Conservation (phyloP, 2,888 invertebrate genomes). For the Pardosa pseudoannulata region DNA sequence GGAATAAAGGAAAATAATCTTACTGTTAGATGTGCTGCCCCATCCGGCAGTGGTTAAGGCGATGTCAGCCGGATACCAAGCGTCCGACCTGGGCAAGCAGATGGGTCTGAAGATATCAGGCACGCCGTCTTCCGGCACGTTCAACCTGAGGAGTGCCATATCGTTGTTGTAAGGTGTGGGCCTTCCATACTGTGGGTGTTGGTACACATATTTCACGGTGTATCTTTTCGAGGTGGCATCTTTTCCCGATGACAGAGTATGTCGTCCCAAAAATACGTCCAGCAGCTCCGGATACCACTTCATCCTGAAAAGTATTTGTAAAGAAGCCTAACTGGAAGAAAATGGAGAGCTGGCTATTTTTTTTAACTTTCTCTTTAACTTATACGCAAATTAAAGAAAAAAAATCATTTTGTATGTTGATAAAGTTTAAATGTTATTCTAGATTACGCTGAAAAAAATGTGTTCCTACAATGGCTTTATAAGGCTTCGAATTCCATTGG, state of each 20-base stretch:
- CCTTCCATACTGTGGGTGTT: constrained; percentile 29
- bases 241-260: constrained; percentile 11
- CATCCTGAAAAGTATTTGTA: constrained; percentile 52
- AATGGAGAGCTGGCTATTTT: no score
- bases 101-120: constrained; percentile 34
- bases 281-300: constrained; percentile 56
- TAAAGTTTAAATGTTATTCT: no score
- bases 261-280: constrained; percentile 51
- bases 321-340: no score
- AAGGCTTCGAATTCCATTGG: no score
- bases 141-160: constrained; percentile 36
- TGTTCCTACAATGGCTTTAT: no score
- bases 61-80: constrained; percentile 29
- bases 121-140: neutral
- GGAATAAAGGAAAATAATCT: no score
- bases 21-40: constrained; percentile 58
- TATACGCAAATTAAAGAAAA: no score
- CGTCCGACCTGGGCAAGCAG: constrained; percentile 48
- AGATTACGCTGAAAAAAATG: no score
- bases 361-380: no score
- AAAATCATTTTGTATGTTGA: no score
- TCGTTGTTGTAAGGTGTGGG: constrained; percentile 60
- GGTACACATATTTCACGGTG: constrained; percentile 33
- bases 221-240: constrained; percentile 28
- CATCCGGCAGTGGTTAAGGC: constrained; percentile 49